phyloP scores from a whole-genome alignment of 2,888 invertebrate genomes.

The Spilarctia lutea region DNA sequence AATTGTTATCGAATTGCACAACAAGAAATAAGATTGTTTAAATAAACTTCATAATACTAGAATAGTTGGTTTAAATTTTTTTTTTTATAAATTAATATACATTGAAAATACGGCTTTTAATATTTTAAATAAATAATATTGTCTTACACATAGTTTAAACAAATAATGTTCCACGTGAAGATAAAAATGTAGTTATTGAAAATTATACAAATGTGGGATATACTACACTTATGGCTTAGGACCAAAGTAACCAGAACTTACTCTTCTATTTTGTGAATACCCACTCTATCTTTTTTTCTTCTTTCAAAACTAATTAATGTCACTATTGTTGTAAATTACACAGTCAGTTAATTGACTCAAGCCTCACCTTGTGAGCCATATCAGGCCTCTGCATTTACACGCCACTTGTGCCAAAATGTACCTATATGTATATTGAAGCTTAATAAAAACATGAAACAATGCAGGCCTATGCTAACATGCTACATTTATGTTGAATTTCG shows the following conservation, averaged over 20 bases:
- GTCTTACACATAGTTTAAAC: background rate
- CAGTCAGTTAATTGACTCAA: no score
- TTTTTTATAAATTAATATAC: background rate
- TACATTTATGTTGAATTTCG: background rate
- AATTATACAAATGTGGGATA: no score
- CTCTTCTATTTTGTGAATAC: no score
- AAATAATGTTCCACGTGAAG: no score
- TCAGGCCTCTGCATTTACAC: no score
- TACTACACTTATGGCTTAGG: no score
- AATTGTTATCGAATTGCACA: background rate
- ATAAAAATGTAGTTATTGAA: no score
- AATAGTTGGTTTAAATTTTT: background rate
- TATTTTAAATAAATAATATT: background rate
- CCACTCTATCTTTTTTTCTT: no score
- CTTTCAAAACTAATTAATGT: no score
- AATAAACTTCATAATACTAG: background rate
- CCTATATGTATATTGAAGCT: background rate
- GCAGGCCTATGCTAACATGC: background rate
- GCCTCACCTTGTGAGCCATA: no score
- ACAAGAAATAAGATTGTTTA: background rate
- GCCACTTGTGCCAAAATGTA: background rate
- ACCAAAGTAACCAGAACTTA: no score
- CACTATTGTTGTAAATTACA: no score
- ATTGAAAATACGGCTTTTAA: background rate
- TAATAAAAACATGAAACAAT: background rate